Evolutionary conservation across 2,797 vertebrate genomes (phyloP).

Genomic region (Anguilla megastoma): DNA sequence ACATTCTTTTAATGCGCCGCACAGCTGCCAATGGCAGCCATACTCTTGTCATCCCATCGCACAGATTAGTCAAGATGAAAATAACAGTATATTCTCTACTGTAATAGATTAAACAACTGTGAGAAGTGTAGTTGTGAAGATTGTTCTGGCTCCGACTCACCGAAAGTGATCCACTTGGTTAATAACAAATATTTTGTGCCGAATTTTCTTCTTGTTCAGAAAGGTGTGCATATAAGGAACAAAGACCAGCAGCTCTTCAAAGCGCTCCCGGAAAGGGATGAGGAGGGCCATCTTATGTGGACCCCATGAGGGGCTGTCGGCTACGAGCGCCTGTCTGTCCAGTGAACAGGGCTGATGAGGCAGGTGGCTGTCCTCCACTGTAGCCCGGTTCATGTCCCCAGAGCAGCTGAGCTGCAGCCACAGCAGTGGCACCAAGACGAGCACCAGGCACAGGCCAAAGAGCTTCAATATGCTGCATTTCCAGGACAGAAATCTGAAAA

Average conservation of each 20-base stretch:
- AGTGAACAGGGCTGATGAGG: slow-evolving; percentile 69
- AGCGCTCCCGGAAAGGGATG: slow-evolving; percentile 92
- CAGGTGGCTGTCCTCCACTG: slow-evolving; percentile 35
- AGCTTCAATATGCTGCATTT: slow-evolving; percentile 85
- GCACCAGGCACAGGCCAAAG: slow-evolving; percentile 81
- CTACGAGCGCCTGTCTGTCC: slow-evolving; percentile 52
- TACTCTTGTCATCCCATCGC: neutral
- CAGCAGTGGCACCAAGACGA: slow-evolving; percentile 84
- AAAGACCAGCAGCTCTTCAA: slow-evolving; percentile 92
- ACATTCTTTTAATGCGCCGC: neutral
- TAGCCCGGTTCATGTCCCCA: slow-evolving; percentile 65
- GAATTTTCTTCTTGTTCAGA: slow-evolving; percentile 88
- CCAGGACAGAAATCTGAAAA: slow-evolving; percentile 71
- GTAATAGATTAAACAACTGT: neutral
- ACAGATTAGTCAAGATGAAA: neutral
- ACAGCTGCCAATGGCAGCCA: neutral
- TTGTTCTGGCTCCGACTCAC: slow-evolving; percentile 60
- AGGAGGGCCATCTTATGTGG: slow-evolving; percentile 88
- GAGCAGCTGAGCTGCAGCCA: slow-evolving; percentile 96
- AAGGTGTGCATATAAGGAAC: slow-evolving; percentile 92
- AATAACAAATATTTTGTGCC: slow-evolving; percentile 87
- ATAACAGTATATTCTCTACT: neutral
- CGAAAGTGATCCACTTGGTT: slow-evolving; percentile 96
- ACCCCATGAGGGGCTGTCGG: slow-evolving; percentile 82
- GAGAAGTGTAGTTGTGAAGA: neutral